Percentiles rank a stretch among this genome's conserved stretches.
Evolutionary conservation across 2,888 invertebrate species (phyloP).

Genomic region (Eutolmus rufibarbis): DNA sequence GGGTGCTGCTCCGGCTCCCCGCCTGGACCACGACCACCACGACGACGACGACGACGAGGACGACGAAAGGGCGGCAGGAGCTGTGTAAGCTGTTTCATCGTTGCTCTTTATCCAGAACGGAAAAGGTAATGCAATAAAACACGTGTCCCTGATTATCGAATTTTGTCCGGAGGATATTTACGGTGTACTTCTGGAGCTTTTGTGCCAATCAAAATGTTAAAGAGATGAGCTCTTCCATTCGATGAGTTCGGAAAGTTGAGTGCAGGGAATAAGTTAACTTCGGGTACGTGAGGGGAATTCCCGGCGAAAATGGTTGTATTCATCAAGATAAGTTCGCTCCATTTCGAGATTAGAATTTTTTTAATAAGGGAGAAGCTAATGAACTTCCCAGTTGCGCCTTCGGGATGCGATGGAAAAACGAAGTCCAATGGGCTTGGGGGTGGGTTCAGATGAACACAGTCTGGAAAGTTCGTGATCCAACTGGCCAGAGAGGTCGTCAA

Average conservation of each 20-base stretch:
- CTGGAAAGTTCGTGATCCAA: background rate
- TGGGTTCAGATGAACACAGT: background rate
- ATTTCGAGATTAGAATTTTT: conserved; percentile 12
- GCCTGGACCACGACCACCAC: background rate
- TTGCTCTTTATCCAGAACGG: conserved; percentile 18
- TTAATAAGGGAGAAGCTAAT: background rate
- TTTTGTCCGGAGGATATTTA: conserved; percentile 39
- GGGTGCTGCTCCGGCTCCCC: background rate
- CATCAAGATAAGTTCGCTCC: conserved; percentile 21
- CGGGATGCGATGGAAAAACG: background rate
- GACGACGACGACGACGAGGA: background rate
- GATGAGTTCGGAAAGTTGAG: conserved; percentile 2
- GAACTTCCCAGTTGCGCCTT: background rate
- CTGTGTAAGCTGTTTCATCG: background rate
- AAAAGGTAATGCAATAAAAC: conserved; percentile 42
- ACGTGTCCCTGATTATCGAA: conserved; percentile 41
- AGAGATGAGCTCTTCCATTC: conserved; percentile 28
- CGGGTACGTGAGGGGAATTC: conserved; percentile 19
- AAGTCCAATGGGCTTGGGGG: background rate
- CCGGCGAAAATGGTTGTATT: background rate
- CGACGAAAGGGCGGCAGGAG: background rate
- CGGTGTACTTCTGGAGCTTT: conserved; percentile 34
- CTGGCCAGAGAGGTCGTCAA: background rate
- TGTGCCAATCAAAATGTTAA: conserved; percentile 38
- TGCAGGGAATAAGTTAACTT: conserved; percentile 30